These are phyloP conservation scores for Cydia fagiglandana DNA, from an alignment of 1,140 invertebrate genomes.

Conservation along the genomic window DNA sequence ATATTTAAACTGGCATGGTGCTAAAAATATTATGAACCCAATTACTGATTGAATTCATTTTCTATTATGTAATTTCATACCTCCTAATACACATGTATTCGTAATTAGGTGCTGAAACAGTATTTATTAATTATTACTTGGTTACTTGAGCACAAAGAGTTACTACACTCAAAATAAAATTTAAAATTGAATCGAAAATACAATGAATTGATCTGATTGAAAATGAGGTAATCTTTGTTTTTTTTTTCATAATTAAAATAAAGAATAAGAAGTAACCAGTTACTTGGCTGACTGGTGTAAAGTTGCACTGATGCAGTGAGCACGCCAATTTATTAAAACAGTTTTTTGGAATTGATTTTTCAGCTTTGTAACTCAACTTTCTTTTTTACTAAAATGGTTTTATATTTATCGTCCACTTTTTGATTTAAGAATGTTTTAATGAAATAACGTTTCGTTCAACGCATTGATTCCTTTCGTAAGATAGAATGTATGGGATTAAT, in stretches of 20 bases:
- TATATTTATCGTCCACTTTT: constrained; percentile 17
- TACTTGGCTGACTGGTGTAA: too few relatives aligned
- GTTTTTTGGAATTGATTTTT: constrained; percentile 9
- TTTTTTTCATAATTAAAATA: neutral
- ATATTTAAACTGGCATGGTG: too few relatives aligned
- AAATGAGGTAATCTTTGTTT: neutral
- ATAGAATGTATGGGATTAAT: constrained; percentile 33
- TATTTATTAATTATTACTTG: too few relatives aligned
- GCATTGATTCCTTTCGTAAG: constrained; percentile 29
- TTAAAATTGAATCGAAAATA: too few relatives aligned
- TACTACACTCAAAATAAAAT: too few relatives aligned
- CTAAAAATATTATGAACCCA: too few relatives aligned
- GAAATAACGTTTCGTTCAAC: constrained; percentile 9
- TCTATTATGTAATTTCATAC: too few relatives aligned
- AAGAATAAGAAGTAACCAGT: neutral
- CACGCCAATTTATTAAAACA: neutral
- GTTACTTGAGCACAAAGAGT: too few relatives aligned
- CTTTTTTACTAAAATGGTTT: constrained; percentile 9
- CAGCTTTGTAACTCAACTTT: constrained; percentile 3
- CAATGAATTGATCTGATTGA: too few relatives aligned
- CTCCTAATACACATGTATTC: too few relatives aligned
- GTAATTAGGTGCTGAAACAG: too few relatives aligned
- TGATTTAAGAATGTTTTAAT: constrained; percentile 32
- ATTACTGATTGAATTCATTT: too few relatives aligned
- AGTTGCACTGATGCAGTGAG: neutral